These are phyloP conservation scores for Beris chalybata DNA, from an alignment of 2,888 invertebrate species.

Conservation along the genomic window DNA sequence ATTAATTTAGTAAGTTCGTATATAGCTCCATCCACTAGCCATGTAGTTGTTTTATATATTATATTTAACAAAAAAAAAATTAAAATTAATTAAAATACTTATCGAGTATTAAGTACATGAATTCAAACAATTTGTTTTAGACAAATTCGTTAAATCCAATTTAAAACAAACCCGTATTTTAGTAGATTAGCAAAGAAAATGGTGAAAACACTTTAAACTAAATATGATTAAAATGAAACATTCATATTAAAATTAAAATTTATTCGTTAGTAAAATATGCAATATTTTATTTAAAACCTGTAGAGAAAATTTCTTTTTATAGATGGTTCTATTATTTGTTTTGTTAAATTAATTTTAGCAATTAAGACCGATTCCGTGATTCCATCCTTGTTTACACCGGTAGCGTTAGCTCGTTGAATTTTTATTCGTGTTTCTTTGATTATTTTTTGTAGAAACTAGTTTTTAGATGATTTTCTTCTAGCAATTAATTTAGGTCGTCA, in stretches of 20 bases:
- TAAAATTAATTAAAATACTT: too few species aligned
- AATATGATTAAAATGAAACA: too few species aligned
- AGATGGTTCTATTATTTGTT: constrained; percentile 24
- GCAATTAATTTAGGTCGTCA: too few species aligned
- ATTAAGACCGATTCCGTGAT: constrained; percentile 8
- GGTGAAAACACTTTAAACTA: too few species aligned
- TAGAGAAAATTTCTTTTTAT: constrained; percentile 16
- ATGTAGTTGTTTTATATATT: constrained; percentile 36
- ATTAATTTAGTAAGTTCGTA: constrained; percentile 26
- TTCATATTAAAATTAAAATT: not conserved
- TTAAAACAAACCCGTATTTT: too few species aligned
- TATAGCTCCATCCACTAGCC: constrained; percentile 38
- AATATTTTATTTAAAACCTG: constrained; percentile 20
- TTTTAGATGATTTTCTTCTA: too few species aligned
- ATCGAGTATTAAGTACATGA: too few species aligned
- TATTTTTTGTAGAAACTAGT: not conserved
- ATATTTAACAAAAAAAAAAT: not conserved
- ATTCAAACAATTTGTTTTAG: too few species aligned
- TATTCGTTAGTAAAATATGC: constrained; percentile 17
- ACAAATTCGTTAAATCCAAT: too few species aligned
- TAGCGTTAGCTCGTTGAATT: constrained; percentile 28
- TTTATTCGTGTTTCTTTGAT: constrained; percentile 20
- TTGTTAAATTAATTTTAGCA: constrained; percentile 28
- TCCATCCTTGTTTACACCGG: constrained; percentile 24
- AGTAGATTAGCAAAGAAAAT: too few species aligned